Conservation (phyloP, 2,888 invertebrate species). For the Platycnemis pennipes region DNA sequence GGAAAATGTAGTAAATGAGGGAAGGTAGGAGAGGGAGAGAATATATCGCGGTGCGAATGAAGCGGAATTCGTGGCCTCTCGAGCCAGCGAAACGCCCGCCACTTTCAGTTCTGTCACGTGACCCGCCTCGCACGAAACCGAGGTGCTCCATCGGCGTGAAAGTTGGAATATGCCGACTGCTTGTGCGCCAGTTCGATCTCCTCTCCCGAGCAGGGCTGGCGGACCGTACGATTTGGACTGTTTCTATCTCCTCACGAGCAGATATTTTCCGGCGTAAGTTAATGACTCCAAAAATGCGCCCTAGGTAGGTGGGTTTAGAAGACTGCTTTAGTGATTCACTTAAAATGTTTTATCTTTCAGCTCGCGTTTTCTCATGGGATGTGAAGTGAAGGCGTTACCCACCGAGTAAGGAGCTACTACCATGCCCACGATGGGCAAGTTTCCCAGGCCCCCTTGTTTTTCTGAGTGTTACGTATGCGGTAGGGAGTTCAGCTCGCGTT, state of each 20-base stretch:
- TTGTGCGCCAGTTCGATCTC: slow-evolving; percentile 25
- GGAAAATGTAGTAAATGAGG: too few relatives aligned
- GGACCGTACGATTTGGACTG: neutral
- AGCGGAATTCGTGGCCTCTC: neutral
- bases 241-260: neutral
- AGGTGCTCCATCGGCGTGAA: slow-evolving; percentile 50
- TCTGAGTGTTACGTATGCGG: slow-evolving; percentile 84
- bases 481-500: slow-evolving; percentile 83
- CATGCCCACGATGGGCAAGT: slow-evolving; percentile 61
- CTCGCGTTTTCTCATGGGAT: neutral
- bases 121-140: neutral
- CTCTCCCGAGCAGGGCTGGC: neutral
- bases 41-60: too few relatives aligned
- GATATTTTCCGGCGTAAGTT: neutral
- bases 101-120: neutral
- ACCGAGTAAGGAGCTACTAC: neutral
- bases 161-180: neutral
- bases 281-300: neutral
- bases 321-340: neutral
- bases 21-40: too few relatives aligned
- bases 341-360: neutral
- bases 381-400: slow-evolving; percentile 16
- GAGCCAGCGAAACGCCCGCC: neutral
- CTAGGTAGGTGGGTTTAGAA: neutral
- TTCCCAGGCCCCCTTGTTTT: slow-evolving; percentile 53